These are phyloP conservation scores for Antheraea yamamai DNA, from an alignment of 2,888 invertebrate species.

Conservation along the genomic window DNA sequence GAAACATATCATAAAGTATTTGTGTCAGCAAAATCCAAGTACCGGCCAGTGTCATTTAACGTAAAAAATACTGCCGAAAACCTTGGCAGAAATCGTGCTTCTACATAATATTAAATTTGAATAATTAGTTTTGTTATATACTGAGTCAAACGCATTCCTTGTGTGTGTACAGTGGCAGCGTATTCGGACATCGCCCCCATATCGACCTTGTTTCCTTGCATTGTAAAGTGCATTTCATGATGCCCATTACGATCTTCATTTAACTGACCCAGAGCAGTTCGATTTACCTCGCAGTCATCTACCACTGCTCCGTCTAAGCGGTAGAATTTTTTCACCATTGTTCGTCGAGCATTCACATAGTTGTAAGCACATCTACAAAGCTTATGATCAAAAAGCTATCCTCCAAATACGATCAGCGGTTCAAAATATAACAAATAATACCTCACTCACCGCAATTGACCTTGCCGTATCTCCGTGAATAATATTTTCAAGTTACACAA, in stretches of 20 bases:
- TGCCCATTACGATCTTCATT: not conserved
- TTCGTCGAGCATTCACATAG: not conserved
- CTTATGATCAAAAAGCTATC: not conserved
- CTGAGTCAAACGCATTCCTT: not conserved
- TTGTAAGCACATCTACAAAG: not conserved
- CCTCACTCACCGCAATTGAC: constrained; percentile 16
- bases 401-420: not conserved
- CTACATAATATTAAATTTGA: too few relatives aligned
- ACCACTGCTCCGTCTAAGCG: not conserved
- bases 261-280: not conserved
- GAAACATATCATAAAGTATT: too few relatives aligned
- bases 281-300: not conserved
- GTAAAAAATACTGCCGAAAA: too few relatives aligned
- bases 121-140: not conserved
- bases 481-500: constrained; percentile 37
- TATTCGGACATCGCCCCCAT: too few relatives aligned
- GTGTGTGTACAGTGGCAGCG: too few relatives aligned
- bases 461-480: constrained; percentile 31
- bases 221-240: too few relatives aligned
- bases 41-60: not conserved
- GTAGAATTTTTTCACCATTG: not conserved
- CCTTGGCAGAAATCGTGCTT: too few relatives aligned
- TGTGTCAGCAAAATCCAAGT: too few relatives aligned
- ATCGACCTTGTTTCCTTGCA: too few relatives aligned
- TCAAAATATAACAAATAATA: not conserved